Percentiles rank a stretch among this genome's conserved stretches.
Evolutionary conservation across 2,113 vertebrate genomes (phyloP).

Genomic region (Acrocephalus arundinaceus): DNA sequence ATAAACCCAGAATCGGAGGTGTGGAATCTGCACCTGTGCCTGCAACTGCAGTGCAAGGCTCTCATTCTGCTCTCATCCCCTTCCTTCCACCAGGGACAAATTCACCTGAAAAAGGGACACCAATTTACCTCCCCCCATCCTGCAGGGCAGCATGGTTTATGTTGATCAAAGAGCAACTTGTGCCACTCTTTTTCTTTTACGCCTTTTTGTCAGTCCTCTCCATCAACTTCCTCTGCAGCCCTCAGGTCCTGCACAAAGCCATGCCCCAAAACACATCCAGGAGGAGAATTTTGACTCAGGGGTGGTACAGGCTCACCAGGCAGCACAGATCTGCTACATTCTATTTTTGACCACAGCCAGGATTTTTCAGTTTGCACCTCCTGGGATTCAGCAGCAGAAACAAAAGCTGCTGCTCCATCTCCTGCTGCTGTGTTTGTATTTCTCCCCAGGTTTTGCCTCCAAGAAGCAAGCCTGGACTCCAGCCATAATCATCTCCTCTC

Average conservation of each 20-base stretch:
- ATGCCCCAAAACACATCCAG: neutral
- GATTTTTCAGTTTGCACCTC: neutral
- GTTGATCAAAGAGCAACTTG: neutral
- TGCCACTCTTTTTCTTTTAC: rapidly evolving
- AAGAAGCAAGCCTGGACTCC: neutral
- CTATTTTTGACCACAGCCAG: neutral
- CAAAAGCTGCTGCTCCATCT: neutral
- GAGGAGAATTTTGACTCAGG: neutral
- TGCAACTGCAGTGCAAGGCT: neutral
- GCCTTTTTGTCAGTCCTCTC: neutral
- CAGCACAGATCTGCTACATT: neutral
- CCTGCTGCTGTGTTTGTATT: neutral
- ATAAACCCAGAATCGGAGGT: neutral
- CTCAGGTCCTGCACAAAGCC: neutral
- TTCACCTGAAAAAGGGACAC: neutral
- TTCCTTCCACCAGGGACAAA: neutral
- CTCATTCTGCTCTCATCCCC: neutral
- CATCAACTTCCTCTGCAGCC: neutral
- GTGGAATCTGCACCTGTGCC: neutral
- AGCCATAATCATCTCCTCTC: neutral
- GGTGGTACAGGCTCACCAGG: neutral
- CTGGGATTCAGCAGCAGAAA: neutral
- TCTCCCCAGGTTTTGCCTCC: neutral
- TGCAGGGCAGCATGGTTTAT: rapidly evolving
- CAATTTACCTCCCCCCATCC: neutral